Conservation (phyloP, 1,140 invertebrate species). For the Chironomus tepperi region DNA sequence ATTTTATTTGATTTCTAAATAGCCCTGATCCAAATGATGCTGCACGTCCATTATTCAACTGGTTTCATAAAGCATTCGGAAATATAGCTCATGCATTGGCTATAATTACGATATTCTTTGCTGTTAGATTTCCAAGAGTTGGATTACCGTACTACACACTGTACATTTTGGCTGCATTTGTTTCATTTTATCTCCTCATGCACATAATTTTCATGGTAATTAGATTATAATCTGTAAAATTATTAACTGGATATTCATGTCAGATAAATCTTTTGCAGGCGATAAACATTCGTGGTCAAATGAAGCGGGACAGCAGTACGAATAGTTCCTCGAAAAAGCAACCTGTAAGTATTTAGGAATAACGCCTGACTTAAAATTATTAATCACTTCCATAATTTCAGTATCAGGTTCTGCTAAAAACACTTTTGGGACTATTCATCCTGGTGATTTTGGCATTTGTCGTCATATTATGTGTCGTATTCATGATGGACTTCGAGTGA, state of each 20-base stretch:
- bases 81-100: conserved; percentile 83
- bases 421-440: background rate
- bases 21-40: conserved; percentile 73
- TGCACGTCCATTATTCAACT: conserved; percentile 82
- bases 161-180: conserved; percentile 79
- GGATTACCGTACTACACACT: conserved; percentile 76
- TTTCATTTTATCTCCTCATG: conserved; percentile 78
- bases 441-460: background rate
- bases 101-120: conserved; percentile 85
- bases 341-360: too few species aligned
- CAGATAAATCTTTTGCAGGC: too few species aligned
- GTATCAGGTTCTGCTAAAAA: too few species aligned
- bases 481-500: background rate
- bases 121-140: conserved; percentile 75
- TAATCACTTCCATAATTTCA: too few species aligned
- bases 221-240: conserved; percentile 29
- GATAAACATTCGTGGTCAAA: too few species aligned
- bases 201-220: conserved; percentile 83
- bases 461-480: background rate
- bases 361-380: too few species aligned
- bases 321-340: too few species aligned
- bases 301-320: too few species aligned
- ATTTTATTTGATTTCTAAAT: background rate
- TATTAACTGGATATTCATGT: too few species aligned
- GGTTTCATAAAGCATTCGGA: conserved; percentile 87